phyloP scores from a whole-genome alignment of 92 coral and sea anemone species.

The Zoanthus sociatus region DNA sequence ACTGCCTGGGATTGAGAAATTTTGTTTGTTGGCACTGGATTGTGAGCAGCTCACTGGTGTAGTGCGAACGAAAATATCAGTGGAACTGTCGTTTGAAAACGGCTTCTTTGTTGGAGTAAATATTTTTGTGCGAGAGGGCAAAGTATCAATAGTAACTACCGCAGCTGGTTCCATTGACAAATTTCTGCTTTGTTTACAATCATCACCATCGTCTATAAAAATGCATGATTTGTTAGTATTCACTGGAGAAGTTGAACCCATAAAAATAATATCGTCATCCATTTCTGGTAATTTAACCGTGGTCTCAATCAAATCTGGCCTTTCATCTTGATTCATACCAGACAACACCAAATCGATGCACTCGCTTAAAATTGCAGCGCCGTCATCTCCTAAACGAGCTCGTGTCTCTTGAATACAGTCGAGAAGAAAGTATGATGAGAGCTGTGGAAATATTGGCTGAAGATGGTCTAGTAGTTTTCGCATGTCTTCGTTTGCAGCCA shows the following conservation, averaged over 20 bases:
- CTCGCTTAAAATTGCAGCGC: conserved; percentile 66
- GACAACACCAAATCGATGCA: conserved; percentile 68
- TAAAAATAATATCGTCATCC: conserved; percentile 69
- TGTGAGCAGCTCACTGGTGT: background rate
- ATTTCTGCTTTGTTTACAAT: conserved; percentile 9
- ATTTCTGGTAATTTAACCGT: conserved; percentile 14
- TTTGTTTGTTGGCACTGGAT: background rate
- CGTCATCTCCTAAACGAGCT: conserved; percentile 69
- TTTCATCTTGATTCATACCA: conserved; percentile 22
- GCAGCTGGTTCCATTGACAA: background rate
- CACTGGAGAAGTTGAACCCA: conserved; percentile 47
- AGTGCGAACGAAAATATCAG: background rate
- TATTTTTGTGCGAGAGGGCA: background rate
- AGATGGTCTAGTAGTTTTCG: conserved; percentile 67
- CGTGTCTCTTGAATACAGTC: conserved; percentile 71
- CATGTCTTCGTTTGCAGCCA: conserved; percentile 46
- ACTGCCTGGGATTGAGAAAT: background rate
- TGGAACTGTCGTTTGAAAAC: background rate
- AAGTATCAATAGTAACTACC: background rate
- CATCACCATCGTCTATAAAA: conserved; percentile 46
- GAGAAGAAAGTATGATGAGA: conserved; percentile 54
- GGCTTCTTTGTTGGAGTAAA: background rate
- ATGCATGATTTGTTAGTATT: background rate
- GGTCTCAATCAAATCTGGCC: background rate
- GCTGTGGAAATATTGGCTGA: conserved; percentile 90